Evolutionary conservation across 2,797 vertebrate genomes (phyloP), one percentile per base, ranked within the genome.

Genomic region (Spinus olivaceus): DNA sequence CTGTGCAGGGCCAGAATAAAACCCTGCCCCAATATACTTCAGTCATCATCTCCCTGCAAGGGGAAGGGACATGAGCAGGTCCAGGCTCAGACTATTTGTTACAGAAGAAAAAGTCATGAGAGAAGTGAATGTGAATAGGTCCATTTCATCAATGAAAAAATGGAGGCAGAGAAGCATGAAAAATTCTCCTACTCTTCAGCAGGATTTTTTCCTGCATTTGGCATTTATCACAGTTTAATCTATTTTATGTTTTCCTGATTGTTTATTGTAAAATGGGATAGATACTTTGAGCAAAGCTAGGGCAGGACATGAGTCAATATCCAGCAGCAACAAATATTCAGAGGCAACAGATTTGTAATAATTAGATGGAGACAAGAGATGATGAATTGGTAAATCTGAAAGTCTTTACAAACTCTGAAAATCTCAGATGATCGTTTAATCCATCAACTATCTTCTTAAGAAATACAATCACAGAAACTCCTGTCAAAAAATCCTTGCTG

Each of bases 371-470:
- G 92, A 91, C 82, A 91, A 69, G 90, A 73, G 83, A 95, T 95
- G 95, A 96, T 94, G 92, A 96, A 97, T 88, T 84, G 90, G 95
- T 96, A 96, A 96, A 91, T 94, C 96, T 96, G 91, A 95, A 96
- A 94, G 90, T 88, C 94, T 94, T 96, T 94, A 81, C 91, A 85
- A 96, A 96, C 94, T 95, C 95, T 49, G 90, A 96, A 97, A 97
- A 97, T 97, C 96, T 96, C 95, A 95, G 95, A 93, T 96, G 92
- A 96, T 95, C 93, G 6, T 69, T 96, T 97, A 94, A 97, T 97
- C 95, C 92, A 96, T 77, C 95, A 97, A 94, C 94, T 90, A 95
- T 96, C 95, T 96, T 94, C 95, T 96, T 96, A 97, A 96, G 95
- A 92, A 96, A 96, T 71, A 92, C 94, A 95, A 91, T 96, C 94